A percentile compares a stretch with the other conserved stretches of the same genome.
These are phyloP conservation scores for Theretra japonica DNA, from an alignment of 2,888 invertebrate species.

Conservation along the genomic window DNA sequence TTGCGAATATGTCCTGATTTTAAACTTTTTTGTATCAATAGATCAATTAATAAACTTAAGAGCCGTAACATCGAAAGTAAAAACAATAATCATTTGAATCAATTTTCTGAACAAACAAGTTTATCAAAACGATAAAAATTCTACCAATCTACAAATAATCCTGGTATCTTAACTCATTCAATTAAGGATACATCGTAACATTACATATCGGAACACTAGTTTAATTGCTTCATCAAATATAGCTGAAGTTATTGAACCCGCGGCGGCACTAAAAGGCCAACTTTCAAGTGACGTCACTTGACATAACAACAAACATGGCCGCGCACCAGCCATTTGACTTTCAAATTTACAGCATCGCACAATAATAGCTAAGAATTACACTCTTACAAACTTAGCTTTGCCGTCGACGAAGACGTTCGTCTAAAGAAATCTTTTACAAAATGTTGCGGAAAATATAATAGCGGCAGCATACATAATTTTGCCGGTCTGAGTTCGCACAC, in stretches of 20 bases:
- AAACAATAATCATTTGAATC: too few relatives aligned
- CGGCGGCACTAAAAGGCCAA: conserved; percentile 33
- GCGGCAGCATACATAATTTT: conserved; percentile 1
- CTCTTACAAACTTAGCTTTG: conserved; percentile 24
- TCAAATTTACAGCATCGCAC: conserved; percentile 46
- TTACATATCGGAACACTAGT: neutral
- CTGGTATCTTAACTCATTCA: neutral
- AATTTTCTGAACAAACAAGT: neutral
- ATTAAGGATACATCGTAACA: neutral
- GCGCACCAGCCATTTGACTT: conserved; percentile 41
- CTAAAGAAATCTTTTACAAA: neutral
- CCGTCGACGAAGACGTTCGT: neutral
- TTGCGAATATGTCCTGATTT: too few relatives aligned
- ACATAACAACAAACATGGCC: conserved; percentile 40
- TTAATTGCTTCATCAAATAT: conserved; percentile 3
- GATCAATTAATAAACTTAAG: too few relatives aligned
- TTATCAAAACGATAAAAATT: neutral
- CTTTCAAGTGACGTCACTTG: conserved; percentile 41
- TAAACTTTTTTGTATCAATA: too few relatives aligned
- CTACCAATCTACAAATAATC: neutral
- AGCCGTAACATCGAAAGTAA: too few relatives aligned
- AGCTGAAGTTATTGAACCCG: conserved; percentile 21
- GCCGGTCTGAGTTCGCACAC: conserved; percentile 54
- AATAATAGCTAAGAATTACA: conserved; percentile 45
- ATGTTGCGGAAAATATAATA: neutral